These are phyloP conservation scores for Oncorhynchus clarkii DNA, from an alignment of 2,113 vertebrate genomes.

Conservation along the genomic window DNA sequence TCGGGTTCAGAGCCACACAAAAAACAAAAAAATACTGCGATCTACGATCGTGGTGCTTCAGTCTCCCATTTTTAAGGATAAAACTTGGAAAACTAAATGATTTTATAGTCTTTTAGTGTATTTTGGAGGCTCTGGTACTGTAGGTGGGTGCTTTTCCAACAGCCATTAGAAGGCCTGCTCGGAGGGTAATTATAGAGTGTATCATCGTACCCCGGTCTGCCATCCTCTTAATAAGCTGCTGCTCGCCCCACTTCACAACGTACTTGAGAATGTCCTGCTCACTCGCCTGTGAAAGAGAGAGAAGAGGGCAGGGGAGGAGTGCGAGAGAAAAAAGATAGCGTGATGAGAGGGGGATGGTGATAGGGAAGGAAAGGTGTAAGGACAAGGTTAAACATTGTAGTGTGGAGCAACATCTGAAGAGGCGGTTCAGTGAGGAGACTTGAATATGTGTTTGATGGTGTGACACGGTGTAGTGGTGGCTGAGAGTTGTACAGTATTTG, in stretches of 20 bases:
- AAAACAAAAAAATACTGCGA: constrained; percentile 15
- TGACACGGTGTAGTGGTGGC: constrained; percentile 2
- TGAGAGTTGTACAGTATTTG: constrained; percentile 28
- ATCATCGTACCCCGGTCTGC: constrained; percentile 93
- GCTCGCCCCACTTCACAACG: constrained; percentile 97
- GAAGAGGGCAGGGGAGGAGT: background rate
- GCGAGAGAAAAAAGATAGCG: constrained; percentile 13
- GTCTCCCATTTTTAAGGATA: constrained; percentile 18
- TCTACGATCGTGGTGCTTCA: constrained; percentile 15
- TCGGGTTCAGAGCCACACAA: background rate
- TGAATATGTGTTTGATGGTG: constrained; percentile 15
- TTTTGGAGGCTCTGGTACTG: constrained; percentile 35
- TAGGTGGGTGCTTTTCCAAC: constrained; percentile 59
- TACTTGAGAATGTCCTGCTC: constrained; percentile 99
- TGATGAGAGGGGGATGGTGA: background rate
- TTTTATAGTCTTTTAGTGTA: constrained; percentile 40
- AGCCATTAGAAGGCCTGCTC: constrained; percentile 60
- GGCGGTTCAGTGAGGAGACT: constrained; percentile 35
- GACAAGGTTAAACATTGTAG: constrained; percentile 40
- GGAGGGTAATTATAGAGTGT: constrained; percentile 66
- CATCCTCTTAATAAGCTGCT: constrained; percentile 98
- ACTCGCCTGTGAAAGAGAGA: constrained; percentile 82
- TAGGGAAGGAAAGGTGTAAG: constrained; percentile 27
- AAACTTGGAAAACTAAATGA: background rate
- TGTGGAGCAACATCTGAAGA: constrained; percentile 16